phyloP scores from a whole-genome alignment of 2,797 vertebrate genomes.

The Xiphophorus birchmanni region DNA sequence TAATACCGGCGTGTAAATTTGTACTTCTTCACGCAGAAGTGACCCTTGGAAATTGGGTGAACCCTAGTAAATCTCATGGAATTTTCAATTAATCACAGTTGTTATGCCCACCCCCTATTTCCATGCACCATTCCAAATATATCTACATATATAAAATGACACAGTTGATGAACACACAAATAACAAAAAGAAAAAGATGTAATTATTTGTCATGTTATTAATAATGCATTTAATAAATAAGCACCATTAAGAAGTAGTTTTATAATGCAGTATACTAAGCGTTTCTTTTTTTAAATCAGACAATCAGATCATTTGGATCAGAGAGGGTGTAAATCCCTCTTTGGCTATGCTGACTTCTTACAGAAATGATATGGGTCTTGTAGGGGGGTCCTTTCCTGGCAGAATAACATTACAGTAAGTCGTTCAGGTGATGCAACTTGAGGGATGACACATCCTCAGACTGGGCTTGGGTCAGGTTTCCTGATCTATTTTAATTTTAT shows the following conservation, averaged over 20 bases:
- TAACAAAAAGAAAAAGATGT: not conserved
- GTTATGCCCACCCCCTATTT: slow-evolving; percentile 18
- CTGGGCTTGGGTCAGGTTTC: not conserved
- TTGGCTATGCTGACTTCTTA: not conserved
- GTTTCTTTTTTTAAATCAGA: not conserved
- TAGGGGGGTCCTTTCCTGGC: not conserved
- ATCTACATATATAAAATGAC: not conserved
- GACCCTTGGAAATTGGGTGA: slow-evolving; percentile 52
- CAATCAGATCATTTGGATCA: not conserved
- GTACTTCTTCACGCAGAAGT: slow-evolving; percentile 49
- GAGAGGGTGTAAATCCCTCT: not conserved
- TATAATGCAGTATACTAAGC: not conserved
- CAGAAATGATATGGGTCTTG: not conserved
- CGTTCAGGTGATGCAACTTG: not conserved
- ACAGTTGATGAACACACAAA: not conserved
- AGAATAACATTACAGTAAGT: not conserved
- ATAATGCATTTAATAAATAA: not conserved
- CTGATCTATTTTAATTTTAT: slow-evolving; percentile 4
- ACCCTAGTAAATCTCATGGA: slow-evolving; percentile 50
- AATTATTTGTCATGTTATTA: not conserved
- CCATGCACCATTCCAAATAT: not conserved
- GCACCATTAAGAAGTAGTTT: not conserved
- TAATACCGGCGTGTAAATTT: slow-evolving; percentile 43
- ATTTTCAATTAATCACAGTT: slow-evolving; percentile 62
- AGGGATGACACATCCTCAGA: not conserved